phyloP scores from a whole-genome alignment of 2,888 invertebrate species.

The Luperina testacea region DNA sequence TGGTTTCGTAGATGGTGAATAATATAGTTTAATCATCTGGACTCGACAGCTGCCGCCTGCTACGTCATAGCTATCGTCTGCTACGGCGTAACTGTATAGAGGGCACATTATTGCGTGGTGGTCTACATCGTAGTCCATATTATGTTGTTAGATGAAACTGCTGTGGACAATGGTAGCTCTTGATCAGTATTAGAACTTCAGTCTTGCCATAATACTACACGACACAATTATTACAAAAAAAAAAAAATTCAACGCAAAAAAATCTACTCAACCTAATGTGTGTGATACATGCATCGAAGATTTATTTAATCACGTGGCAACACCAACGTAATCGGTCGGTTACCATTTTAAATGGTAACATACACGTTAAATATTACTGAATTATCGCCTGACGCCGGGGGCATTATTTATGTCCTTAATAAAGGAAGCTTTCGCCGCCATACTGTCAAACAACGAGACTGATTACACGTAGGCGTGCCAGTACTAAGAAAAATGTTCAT shows the following conservation, averaged over 20 bases:
- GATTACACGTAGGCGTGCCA: neutral
- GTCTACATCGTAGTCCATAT: neutral
- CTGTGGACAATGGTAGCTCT: neutral
- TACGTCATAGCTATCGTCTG: neutral
- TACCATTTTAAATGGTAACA: neutral
- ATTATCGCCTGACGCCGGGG: neutral
- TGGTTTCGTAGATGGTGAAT: neutral
- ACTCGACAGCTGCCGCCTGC: neutral
- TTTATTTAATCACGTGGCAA: neutral
- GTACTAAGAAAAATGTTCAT: neutral
- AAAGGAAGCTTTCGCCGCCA: constrained; percentile 1
- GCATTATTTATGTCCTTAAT: constrained; percentile 31
- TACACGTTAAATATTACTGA: constrained; percentile 1
- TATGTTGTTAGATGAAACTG: neutral
- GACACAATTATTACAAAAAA: neutral
- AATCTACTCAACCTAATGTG: too few species aligned
- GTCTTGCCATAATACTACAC: neutral
- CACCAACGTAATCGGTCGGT: neutral
- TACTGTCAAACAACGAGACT: neutral
- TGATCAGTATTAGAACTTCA: neutral
- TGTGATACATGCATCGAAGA: too few species aligned
- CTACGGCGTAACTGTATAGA: neutral
- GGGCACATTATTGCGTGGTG: neutral
- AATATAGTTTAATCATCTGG: neutral
- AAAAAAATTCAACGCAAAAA: neutral